Percentiles rank a stretch among this genome's conserved stretches.
phyloP scores from a whole-genome alignment of 1,140 invertebrate species.

The Stratiolaelaps scimitus region DNA sequence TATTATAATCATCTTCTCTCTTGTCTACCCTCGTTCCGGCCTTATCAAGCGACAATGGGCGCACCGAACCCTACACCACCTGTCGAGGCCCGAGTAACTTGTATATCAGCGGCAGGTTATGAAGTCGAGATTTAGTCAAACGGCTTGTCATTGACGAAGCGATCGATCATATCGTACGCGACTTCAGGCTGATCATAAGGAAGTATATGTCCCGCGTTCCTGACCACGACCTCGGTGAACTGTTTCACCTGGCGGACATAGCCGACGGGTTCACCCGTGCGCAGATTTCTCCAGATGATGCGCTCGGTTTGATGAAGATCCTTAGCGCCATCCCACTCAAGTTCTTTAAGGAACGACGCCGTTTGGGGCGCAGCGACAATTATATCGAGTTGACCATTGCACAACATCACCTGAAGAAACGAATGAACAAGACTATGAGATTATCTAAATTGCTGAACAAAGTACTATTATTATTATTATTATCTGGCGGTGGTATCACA shows the following conservation, averaged over 20 bases:
- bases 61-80: too few species aligned
- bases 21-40: too few species aligned
- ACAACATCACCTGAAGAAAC: too few species aligned
- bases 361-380: constrained; percentile 67
- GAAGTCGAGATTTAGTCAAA: not conserved
- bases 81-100: too few species aligned
- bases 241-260: constrained; percentile 58
- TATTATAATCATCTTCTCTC: too few species aligned
- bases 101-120: too few species aligned
- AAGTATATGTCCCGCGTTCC: constrained; percentile 70
- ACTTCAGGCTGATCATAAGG: constrained; percentile 65
- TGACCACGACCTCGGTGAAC: constrained; percentile 62
- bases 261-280: constrained; percentile 53
- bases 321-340: constrained; percentile 54
- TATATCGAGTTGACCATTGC: constrained; percentile 71
- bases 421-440: too few species aligned
- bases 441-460: too few species aligned
- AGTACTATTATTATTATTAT: too few species aligned
- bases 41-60: too few species aligned
- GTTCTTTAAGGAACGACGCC: constrained; percentile 51
- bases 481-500: too few species aligned
- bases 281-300: constrained; percentile 53
- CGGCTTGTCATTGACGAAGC: constrained; percentile 52
- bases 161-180: constrained; percentile 59
- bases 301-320: constrained; percentile 53